Conservation (phyloP, 2,797 vertebrate species). For the Paedocypris micromegethes region DNA sequence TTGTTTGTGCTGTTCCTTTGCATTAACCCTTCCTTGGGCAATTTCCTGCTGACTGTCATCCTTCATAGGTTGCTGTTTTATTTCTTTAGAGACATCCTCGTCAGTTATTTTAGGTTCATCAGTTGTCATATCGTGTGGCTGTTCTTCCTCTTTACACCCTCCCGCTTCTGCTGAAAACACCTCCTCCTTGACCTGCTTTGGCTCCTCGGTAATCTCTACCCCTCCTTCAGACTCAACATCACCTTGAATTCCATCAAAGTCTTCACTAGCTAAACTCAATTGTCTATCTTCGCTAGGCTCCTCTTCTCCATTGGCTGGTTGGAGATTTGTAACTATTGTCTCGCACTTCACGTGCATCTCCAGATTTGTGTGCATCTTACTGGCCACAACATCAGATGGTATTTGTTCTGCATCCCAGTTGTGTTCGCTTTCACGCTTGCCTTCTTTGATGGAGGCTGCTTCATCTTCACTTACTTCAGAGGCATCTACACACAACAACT, state of each 20-base stretch:
- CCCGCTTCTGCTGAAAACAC: conserved; percentile 21
- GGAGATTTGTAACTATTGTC: neutral
- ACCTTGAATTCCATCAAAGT: neutral
- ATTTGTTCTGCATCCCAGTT: neutral
- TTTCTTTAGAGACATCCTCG: neutral
- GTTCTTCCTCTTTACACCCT: conserved; percentile 22
- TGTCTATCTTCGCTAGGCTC: conserved; percentile 10
- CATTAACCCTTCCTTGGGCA: conserved; percentile 6
- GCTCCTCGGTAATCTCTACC: conserved; percentile 1
- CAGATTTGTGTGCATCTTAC: conserved; percentile 6
- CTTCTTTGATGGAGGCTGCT: neutral
- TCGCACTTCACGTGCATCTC: conserved; percentile 24
- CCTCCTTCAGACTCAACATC: neutral
- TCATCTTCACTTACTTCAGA: neutral
- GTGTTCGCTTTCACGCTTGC: neutral
- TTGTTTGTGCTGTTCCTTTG: conserved; percentile 22
- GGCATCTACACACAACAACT: conserved; percentile 12
- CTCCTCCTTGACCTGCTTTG: conserved; percentile 13
- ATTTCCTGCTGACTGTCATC: conserved; percentile 1
- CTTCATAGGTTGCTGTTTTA: neutral
- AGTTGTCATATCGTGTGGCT: too few species aligned
- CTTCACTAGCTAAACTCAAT: neutral
- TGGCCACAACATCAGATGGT: neutral
- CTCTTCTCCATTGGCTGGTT: neutral
- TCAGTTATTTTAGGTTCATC: conserved; percentile 39